Evolutionary conservation across 2,113 vertebrate genomes (phyloP), one percentile per base, ranked within the genome.

Genomic region (Cnemophilus loriae): DNA sequence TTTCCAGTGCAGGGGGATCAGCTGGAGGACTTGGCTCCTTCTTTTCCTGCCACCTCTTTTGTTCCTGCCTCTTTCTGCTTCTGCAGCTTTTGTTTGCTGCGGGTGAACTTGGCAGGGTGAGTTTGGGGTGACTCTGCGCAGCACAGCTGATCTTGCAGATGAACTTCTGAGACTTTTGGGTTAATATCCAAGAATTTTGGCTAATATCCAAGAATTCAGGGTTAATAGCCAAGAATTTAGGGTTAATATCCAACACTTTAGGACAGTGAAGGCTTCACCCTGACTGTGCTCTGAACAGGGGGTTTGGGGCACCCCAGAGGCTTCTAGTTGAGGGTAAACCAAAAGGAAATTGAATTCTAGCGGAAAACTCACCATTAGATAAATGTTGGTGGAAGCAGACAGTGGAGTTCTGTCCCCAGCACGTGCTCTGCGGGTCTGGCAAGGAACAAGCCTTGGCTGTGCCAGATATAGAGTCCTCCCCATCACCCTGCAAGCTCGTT

Each of bases 301-400:
- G 7, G 15, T 42, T 59, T 33, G 53, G 39, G 44, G 27, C 19
- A 3, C 12, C 50, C 35, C 30, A 7, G 35, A 8, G 69, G 69
- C 28, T n/a, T 11, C 42, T 6, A 4, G 55, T 0, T 4, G 6
- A 21, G 63, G 37, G 9, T 6, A 22, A 52, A 59, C 22, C 61
- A 2, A 21, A 19, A 33, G 22, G 44, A 68, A 18, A 35, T 6
- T 1, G 32, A 4, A 10, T 30, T 44, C 37, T 2, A 2, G 16
- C 7, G 44, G 20, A 8, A 28, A 59, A 33, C 21, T 28, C 16
- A 1, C 5, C 2, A 0, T 1, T 0, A 3, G 47, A 7, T 26
- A 2, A 65, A 20, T 2, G 37, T 2, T 8, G 22, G 39, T 57
- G 92, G 53, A 3, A 22, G 57, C 73, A 47, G 67, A 3, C 2